A percentile compares a stretch with the other conserved stretches of the same genome.
These are phyloP conservation scores for Trichomalopsis sarcophagae DNA, from an alignment of 1,140 invertebrate genomes.

Conservation along the genomic window DNA sequence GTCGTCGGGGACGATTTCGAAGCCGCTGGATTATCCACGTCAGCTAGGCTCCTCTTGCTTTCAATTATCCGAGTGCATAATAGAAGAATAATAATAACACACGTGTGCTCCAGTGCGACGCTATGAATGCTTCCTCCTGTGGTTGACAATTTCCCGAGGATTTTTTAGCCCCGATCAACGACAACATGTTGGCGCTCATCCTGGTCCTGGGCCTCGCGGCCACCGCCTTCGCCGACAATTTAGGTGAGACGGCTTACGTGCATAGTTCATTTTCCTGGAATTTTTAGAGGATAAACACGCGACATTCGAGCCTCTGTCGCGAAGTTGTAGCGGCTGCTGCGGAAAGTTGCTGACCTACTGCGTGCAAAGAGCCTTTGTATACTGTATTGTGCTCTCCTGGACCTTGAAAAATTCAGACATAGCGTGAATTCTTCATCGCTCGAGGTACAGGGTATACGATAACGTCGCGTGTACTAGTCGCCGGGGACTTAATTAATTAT, in stretches of 20 bases:
- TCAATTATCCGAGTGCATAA: not conserved
- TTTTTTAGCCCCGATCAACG: conserved; percentile 41
- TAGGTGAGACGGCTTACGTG: conserved; percentile 58
- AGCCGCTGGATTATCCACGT: not conserved
- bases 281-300: not conserved
- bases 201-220: conserved; percentile 49
- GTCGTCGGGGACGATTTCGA: not conserved
- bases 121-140: conserved; percentile 33
- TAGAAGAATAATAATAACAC: not conserved
- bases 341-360: too few relatives aligned
- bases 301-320: not conserved
- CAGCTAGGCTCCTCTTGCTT: not conserved
- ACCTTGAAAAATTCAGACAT: too few relatives aligned
- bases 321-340: too few relatives aligned
- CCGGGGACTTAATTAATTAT: too few relatives aligned
- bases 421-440: too few relatives aligned
- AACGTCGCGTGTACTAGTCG: too few relatives aligned
- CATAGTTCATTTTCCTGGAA: not conserved
- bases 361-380: too few relatives aligned
- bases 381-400: too few relatives aligned
- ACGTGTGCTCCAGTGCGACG: conserved; percentile 4
- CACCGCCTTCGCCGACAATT: conserved; percentile 55
- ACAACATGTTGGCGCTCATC: conserved; percentile 56
- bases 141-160: not conserved
- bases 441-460: not conserved